These are phyloP conservation scores for Ammodytes marinus DNA, from an alignment of 2,113 vertebrate genomes.

Conservation along the genomic window DNA sequence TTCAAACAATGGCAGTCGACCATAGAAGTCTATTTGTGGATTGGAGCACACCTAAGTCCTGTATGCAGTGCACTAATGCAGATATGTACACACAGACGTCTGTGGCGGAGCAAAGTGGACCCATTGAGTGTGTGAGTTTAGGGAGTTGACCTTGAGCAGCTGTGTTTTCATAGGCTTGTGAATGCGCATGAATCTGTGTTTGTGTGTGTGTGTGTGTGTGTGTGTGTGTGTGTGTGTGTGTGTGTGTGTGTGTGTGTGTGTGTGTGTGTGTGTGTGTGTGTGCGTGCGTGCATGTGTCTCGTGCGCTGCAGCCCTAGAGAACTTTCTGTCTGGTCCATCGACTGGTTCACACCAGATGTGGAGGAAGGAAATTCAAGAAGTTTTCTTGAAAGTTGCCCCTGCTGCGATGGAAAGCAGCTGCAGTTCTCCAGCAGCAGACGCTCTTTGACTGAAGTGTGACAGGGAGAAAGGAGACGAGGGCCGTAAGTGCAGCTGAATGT, in stretches of 20 bases:
- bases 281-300: constrained; percentile 6
- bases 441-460: constrained; percentile 40
- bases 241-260: constrained; percentile 13
- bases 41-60: constrained; percentile 26
- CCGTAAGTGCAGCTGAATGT: constrained; percentile 50
- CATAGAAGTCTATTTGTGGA: constrained; percentile 1
- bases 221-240: constrained; percentile 4
- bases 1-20: background rate
- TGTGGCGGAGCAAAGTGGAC: constrained; percentile 37
- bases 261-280: constrained; percentile 21
- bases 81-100: constrained; percentile 22
- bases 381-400: constrained; percentile 44
- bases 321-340: constrained; percentile 57
- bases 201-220: constrained; percentile 21
- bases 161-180: constrained; percentile 65
- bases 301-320: constrained; percentile 40
- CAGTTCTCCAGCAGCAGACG: constrained; percentile 38
- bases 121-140: constrained; percentile 62
- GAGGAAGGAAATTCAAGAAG: constrained; percentile 63
- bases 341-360: constrained; percentile 61
- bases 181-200: background rate
- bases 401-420: constrained; percentile 61
- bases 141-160: constrained; percentile 67
- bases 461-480: constrained; percentile 29
- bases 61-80: constrained; percentile 26